A percentile compares a stretch with the other conserved stretches of the same genome.
These are phyloP conservation scores for Drosophila trichaetosa DNA, from an alignment of 2,888 invertebrate species.

Conservation along the genomic window DNA sequence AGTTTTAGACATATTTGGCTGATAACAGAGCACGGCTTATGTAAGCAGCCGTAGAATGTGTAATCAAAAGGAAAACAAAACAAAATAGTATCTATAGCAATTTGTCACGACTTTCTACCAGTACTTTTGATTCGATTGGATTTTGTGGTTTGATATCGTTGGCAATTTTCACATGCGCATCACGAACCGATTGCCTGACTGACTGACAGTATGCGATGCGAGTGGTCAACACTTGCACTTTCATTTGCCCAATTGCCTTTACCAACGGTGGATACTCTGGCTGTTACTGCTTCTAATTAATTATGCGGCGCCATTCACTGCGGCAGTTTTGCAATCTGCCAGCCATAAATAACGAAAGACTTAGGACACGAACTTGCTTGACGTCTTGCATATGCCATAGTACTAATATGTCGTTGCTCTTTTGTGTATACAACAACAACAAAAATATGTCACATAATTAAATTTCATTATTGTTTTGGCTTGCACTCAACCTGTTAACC, in stretches of 20 bases:
- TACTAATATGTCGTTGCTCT: constrained; percentile 7
- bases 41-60: constrained; percentile 55
- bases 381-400: background rate
- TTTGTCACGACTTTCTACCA: constrained; percentile 69
- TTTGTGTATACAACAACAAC: background rate
- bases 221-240: constrained; percentile 70
- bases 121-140: constrained; percentile 45
- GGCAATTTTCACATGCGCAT: constrained; percentile 46
- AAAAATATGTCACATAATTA: constrained; percentile 31
- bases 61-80: background rate
- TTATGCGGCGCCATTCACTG: constrained; percentile 57
- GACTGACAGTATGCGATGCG: constrained; percentile 13
- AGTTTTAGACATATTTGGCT: constrained; percentile 10
- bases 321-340: constrained; percentile 54
- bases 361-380: constrained; percentile 63
- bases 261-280: constrained; percentile 14
- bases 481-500: constrained; percentile 62
- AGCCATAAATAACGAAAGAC: constrained; percentile 62
- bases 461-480: constrained; percentile 23
- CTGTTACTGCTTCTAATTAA: constrained; percentile 45
- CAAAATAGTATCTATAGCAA: constrained; percentile 10
- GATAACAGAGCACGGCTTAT: constrained; percentile 46
- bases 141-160: constrained; percentile 38
- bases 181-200: constrained; percentile 47
- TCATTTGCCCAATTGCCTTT: constrained; percentile 55